phyloP scores from a whole-genome alignment of 2,888 invertebrate genomes.

The Ellobium chinense region DNA sequence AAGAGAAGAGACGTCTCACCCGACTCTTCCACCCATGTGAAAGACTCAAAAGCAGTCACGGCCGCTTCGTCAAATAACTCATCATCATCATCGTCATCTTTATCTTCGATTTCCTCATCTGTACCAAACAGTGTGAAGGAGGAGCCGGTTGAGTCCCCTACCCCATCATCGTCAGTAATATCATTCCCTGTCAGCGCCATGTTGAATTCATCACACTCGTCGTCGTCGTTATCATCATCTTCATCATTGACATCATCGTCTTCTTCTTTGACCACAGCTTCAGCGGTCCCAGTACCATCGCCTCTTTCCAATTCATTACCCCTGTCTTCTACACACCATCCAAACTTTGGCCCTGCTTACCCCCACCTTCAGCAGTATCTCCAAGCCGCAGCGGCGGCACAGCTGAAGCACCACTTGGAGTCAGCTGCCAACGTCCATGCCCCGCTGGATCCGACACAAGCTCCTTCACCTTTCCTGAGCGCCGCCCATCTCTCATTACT shows the following conservation, averaged over 20 bases:
- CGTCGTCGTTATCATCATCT: neutral
- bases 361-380: slow-evolving; percentile 36
- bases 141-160: neutral
- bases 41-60: neutral
- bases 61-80: neutral
- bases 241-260: neutral
- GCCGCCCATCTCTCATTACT: slow-evolving; percentile 13
- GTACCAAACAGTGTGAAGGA: neutral
- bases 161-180: neutral
- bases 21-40: slow-evolving; percentile 42
- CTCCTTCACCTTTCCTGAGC: slow-evolving; percentile 34
- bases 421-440: slow-evolving; percentile 39
- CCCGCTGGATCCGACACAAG: slow-evolving; percentile 15
- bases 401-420: slow-evolving; percentile 31
- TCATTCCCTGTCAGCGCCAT: slow-evolving; percentile 53
- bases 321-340: neutral
- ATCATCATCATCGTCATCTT: neutral
- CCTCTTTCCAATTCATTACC: neutral
- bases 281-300: neutral
- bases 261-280: neutral
- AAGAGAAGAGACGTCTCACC: slow-evolving; percentile 31
- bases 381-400: slow-evolving; percentile 24
- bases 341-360: neutral
- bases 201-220: slow-evolving; percentile 23
- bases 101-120: neutral